Conservation (phyloP, 2,888 invertebrate species). For the Pyralis farinalis region DNA sequence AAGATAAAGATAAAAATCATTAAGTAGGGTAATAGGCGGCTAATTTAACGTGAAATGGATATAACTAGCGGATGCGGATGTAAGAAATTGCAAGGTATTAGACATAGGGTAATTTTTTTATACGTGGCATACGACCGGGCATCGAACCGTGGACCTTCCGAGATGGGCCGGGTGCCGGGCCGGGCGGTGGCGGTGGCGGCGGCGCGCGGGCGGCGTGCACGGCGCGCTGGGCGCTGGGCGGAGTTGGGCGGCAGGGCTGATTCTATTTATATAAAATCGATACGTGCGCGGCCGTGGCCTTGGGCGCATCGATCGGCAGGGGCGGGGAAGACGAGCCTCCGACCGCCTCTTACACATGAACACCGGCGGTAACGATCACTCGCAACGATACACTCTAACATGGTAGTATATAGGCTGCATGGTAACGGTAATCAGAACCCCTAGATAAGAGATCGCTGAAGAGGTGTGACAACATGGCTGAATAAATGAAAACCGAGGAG, state of each 20-base stretch:
- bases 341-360: constrained; percentile 15
- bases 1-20: no score
- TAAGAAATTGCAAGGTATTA: neutral
- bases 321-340: constrained; percentile 66
- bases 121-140: constrained; percentile 8
- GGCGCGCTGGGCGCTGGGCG: constrained; percentile 14
- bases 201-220: constrained; percentile 11
- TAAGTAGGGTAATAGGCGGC: no score
- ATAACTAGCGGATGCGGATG: neutral
- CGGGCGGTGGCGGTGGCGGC: constrained; percentile 10
- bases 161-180: neutral
- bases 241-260: constrained; percentile 43
- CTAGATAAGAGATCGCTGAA: no score
- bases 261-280: constrained; percentile 76
- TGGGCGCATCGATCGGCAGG: constrained; percentile 63
- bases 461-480: no score
- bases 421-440: no score
- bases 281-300: constrained; percentile 71
- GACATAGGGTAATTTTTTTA: constrained; percentile 5
- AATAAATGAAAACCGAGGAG: no score
- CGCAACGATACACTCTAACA: no score
- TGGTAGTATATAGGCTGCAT: no score
- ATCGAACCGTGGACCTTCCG: constrained; percentile 3
- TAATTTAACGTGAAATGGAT: no score
- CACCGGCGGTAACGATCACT: no score